Evolutionary conservation across 2,888 invertebrate species (phyloP).

Genomic region (Trissolcus brochymenae): DNA sequence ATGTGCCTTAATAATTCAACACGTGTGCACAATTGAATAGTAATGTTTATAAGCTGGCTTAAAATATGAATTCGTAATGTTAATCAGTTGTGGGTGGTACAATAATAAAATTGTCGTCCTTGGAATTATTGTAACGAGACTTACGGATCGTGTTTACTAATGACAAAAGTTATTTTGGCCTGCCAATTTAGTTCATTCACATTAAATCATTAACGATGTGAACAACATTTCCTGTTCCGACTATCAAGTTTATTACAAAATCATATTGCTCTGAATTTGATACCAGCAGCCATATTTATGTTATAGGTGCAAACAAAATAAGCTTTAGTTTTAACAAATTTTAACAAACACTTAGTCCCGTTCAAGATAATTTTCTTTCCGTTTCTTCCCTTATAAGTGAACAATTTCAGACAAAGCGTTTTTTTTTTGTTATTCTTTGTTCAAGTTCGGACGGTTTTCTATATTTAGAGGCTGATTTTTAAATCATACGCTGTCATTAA

Average conservation of each 20-base stretch:
- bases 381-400: no score
- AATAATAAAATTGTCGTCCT: constrained; percentile 41
- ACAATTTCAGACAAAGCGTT: constrained; percentile 5
- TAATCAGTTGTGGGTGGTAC: constrained; percentile 52
- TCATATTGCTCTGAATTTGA: neutral
- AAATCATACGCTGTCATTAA: constrained; percentile 28
- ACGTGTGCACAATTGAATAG: constrained; percentile 39
- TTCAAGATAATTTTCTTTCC: neutral
- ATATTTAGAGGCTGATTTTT: constrained; percentile 32
- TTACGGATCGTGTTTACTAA: constrained; percentile 43
- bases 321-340: no score
- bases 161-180: constrained; percentile 23
- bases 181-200: constrained; percentile 44
- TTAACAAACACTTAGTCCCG: neutral
- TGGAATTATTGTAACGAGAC: constrained; percentile 37
- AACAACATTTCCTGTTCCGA: constrained; percentile 2
- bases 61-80: constrained; percentile 42
- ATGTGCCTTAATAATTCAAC: constrained; percentile 28
- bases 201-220: constrained; percentile 29
- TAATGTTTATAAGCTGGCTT: constrained; percentile 40
- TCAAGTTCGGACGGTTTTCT: constrained; percentile 6
- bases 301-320: no score
- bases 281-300: no score
- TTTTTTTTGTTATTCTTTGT: constrained; percentile 17
- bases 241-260: neutral